Conservation (phyloP, 2,888 invertebrate genomes). For the Doris montereyensis region DNA sequence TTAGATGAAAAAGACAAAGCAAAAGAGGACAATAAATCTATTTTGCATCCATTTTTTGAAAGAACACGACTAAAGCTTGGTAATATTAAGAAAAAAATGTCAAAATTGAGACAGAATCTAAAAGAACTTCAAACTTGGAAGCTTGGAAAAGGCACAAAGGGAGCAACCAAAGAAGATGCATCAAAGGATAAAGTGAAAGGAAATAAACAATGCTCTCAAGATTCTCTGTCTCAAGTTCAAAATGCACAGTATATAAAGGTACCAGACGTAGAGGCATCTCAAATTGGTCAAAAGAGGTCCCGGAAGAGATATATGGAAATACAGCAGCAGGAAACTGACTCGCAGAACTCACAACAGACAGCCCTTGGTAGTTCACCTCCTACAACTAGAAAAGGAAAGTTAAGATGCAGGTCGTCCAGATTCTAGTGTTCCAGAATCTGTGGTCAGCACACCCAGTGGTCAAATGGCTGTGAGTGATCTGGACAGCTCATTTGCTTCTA, state of each 20-base stretch:
- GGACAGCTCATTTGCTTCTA: not conserved
- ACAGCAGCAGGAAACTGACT: not conserved
- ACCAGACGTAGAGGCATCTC: too few species aligned
- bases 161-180: not conserved
- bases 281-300: too few species aligned
- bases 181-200: not conserved
- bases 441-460: conserved; percentile 39
- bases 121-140: conserved; percentile 30
- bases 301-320: too few species aligned
- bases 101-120: conserved; percentile 26
- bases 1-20: not conserved
- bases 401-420: not conserved
- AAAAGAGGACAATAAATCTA: conserved; percentile 6
- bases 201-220: too few species aligned
- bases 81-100: conserved; percentile 38
- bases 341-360: not conserved
- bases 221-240: too few species aligned
- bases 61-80: conserved; percentile 31
- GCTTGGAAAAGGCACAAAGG: not conserved
- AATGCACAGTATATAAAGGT: too few species aligned
- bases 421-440: too few species aligned
- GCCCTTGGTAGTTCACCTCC: not conserved
- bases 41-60: conserved; percentile 41
- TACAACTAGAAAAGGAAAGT: not conserved
- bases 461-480: conserved; percentile 38